phyloP scores from a whole-genome alignment of 1,140 invertebrate species.

The Acromyrmex charruanus region DNA sequence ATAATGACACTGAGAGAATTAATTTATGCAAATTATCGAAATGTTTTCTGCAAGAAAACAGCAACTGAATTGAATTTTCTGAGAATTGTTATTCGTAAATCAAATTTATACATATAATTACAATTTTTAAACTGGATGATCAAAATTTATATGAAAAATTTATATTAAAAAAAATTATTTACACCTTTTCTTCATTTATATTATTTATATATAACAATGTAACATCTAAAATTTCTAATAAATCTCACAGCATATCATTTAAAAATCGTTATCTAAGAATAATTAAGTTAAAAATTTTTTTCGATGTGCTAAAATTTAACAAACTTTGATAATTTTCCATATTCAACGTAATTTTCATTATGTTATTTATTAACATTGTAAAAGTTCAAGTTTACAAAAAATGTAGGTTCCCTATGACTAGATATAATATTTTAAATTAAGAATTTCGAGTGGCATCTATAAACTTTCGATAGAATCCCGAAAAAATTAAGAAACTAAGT shows the following conservation, averaged over 20 bases:
- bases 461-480: background rate
- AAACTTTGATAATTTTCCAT: background rate
- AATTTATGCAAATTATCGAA: background rate
- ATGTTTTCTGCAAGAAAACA: background rate
- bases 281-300: background rate
- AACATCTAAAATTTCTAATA: background rate
- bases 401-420: background rate
- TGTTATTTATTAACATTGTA: background rate
- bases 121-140: background rate
- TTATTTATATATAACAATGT: background rate
- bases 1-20: background rate
- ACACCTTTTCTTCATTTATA: background rate
- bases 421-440: conserved; percentile 18
- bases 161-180: background rate
- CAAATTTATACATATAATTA: background rate
- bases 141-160: background rate
- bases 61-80: background rate
- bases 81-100: background rate
- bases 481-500: conserved; percentile 38
- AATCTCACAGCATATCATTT: background rate
- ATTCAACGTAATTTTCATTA: background rate
- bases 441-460: conserved; percentile 13
- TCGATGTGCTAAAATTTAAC: background rate
- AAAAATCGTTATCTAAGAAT: background rate
- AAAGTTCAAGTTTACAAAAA: background rate